These are phyloP conservation scores for Bombus consobrinus DNA, from an alignment of 1,140 invertebrate species.

Conservation along the genomic window DNA sequence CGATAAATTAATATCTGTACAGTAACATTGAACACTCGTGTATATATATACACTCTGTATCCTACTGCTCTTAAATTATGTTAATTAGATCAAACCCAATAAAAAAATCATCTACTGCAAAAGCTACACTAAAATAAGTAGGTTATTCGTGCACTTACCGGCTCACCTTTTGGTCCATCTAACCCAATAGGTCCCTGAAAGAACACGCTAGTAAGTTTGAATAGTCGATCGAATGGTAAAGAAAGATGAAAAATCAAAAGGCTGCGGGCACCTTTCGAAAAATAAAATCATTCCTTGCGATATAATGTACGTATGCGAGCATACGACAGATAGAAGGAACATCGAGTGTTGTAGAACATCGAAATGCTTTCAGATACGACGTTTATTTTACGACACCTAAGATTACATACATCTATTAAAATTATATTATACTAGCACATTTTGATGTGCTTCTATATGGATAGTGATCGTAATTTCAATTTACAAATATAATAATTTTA, in stretches of 20 bases:
- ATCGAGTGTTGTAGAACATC: slow-evolving; percentile 20
- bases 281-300: slow-evolving; percentile 57
- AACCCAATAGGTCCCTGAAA: slow-evolving; percentile 96
- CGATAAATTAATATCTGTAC: too few species aligned
- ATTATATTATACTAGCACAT: neutral
- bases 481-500: neutral
- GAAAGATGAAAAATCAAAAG: slow-evolving; percentile 64
- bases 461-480: neutral
- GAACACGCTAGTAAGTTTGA: slow-evolving; percentile 56
- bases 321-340: slow-evolving; percentile 50
- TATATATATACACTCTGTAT: neutral
- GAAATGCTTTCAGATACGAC: slow-evolving; percentile 75
- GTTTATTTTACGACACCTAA: neutral
- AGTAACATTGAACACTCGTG: too few species aligned
- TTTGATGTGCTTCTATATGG: neutral
- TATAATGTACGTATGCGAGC: slow-evolving; percentile 50
- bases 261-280: slow-evolving; percentile 48
- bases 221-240: slow-evolving; percentile 13
- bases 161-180: slow-evolving; percentile 96
- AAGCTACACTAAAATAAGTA: slow-evolving; percentile 22
- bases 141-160: slow-evolving; percentile 85
- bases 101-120: neutral
- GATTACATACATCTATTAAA: neutral
- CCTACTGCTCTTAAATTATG: too few species aligned
- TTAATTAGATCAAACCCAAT: neutral